Conservation (phyloP, 2,797 vertebrate species). For the Paedocypris micromegethes region DNA sequence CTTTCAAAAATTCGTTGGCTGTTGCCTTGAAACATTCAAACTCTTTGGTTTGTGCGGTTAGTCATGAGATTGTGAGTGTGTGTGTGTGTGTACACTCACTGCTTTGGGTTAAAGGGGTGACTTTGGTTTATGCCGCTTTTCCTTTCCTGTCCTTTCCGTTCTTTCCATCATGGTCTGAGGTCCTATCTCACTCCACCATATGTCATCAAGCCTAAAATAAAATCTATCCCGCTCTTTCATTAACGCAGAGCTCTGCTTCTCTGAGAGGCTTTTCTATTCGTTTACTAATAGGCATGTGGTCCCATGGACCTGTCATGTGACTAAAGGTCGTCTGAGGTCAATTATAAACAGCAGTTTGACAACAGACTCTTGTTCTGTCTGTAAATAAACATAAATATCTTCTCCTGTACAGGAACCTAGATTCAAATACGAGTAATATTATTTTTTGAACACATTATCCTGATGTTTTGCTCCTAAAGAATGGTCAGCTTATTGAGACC, state of each 20-base stretch:
- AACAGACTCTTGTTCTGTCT: conserved; percentile 28
- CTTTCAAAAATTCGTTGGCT: conserved; percentile 1
- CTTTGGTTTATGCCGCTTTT: conserved; percentile 9
- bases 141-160: conserved; percentile 15
- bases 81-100: background rate
- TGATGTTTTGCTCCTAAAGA: no score
- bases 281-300: conserved; percentile 42
- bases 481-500: no score
- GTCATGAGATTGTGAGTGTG: conserved; percentile 18
- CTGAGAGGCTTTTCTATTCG: conserved; percentile 24
- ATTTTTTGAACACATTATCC: no score
- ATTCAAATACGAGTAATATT: background rate
- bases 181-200: conserved; percentile 53
- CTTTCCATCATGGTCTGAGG: conserved; percentile 37
- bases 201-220: conserved; percentile 39
- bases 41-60: background rate
- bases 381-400: conserved; percentile 9
- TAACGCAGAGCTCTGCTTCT: conserved; percentile 23
- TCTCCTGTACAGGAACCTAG: conserved; percentile 1
- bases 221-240: conserved; percentile 14
- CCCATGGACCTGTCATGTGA: conserved; percentile 50
- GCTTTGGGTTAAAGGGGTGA: conserved; percentile 27
- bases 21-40: background rate
- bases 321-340: conserved; percentile 25
- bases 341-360: conserved; percentile 44